Percentiles rank a stretch among this genome's conserved stretches.
Conservation (phyloP, 2,888 invertebrate genomes). For the Muschampia plurimacula region DNA sequence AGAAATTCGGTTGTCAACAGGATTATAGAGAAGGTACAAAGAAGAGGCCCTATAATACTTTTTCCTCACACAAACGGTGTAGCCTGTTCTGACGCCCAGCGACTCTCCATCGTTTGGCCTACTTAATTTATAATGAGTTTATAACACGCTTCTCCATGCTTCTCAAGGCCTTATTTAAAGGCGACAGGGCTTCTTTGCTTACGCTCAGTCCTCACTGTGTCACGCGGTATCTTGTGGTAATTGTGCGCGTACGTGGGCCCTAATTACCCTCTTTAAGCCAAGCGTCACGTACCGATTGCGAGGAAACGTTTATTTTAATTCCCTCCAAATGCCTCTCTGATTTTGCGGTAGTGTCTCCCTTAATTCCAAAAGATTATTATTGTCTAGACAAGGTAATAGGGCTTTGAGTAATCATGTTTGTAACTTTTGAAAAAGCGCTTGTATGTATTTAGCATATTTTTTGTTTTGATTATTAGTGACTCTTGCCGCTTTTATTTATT, state of each 20-base stretch:
- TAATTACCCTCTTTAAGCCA: constrained; percentile 76
- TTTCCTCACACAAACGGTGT: no score
- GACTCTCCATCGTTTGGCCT: no score
- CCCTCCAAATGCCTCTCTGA: constrained; percentile 76
- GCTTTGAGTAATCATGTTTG: not conserved
- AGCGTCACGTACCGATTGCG: constrained; percentile 67
- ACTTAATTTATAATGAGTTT: no score
- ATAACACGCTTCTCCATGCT: not conserved
- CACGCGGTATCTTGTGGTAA: constrained; percentile 62
- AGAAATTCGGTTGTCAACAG: constrained; percentile 47
- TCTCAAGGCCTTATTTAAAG: not conserved
- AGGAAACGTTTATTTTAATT: constrained; percentile 78
- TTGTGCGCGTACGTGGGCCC: constrained; percentile 67
- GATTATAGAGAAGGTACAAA: no score
- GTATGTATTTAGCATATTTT: not conserved
- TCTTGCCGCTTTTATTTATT: not conserved
- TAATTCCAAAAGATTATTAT: constrained; percentile 68
- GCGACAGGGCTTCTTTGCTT: not conserved
- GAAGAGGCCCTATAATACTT: no score
- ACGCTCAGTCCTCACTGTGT: constrained; percentile 56
- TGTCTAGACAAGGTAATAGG: constrained; percentile 47
- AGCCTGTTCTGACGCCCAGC: no score
- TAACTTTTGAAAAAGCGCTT: constrained; percentile 1
- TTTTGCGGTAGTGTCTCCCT: constrained; percentile 73
- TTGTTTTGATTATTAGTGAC: not conserved